A percentile compares a stretch with the other conserved stretches of the same genome.
Evolutionary conservation across 2,113 vertebrate species (phyloP).

Genomic region (Crotalus viridis): DNA sequence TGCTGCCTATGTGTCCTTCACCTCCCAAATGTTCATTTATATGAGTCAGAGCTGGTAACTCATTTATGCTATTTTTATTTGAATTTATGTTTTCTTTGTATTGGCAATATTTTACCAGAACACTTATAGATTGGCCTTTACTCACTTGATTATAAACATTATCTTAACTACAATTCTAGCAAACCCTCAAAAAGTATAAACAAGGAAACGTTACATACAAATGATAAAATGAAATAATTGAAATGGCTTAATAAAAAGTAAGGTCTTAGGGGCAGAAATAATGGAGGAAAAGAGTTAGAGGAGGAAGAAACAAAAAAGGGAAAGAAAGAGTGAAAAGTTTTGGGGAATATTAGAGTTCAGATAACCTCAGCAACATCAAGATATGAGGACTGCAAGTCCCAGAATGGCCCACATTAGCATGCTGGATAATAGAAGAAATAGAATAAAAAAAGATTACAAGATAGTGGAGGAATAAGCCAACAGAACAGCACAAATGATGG

Average conservation of each 20-base stretch:
- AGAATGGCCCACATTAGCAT: not conserved
- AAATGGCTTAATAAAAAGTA: not conserved
- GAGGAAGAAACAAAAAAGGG: not conserved
- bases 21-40: conserved; percentile 6
- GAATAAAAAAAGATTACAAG: not conserved
- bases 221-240: not conserved
- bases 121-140: conserved; percentile 31
- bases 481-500: not conserved
- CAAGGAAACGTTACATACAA: not conserved
- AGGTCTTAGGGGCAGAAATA: not conserved
- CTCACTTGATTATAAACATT: conserved; percentile 24
- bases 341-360: not conserved
- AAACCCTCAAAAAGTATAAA: not conserved
- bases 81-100: conserved; percentile 24
- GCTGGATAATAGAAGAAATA: not conserved
- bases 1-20: conserved; percentile 10
- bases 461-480: not conserved
- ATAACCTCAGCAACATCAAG: not conserved
- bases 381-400: not conserved
- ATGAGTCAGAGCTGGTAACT: not conserved
- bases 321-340: not conserved
- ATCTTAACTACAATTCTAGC: not conserved
- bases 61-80: conserved; percentile 32
- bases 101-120: conserved; percentile 36
- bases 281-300: not conserved